Conservation (phyloP, 1,140 invertebrate species). For the Neuroterus valhalla region DNA sequence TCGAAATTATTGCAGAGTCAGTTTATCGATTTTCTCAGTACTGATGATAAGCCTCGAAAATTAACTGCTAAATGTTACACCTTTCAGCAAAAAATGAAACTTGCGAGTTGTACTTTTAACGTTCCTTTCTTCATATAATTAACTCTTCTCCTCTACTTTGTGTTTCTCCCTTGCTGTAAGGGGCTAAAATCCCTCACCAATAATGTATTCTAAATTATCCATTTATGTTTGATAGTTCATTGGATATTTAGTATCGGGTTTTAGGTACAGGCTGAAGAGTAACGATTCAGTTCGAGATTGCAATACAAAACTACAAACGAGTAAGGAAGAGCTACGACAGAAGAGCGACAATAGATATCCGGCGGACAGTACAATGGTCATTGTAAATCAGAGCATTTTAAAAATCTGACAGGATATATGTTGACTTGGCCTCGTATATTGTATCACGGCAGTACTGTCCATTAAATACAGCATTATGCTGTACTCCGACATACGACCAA, state of each 20-base stretch:
- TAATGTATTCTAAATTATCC: no score
- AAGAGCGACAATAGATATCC: conserved; percentile 69
- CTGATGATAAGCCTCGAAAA: conserved; percentile 14
- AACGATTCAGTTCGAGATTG: conserved; percentile 35
- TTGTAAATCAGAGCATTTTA: conserved; percentile 73
- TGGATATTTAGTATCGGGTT: no score
- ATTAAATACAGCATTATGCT: conserved; percentile 74
- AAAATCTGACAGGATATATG: conserved; percentile 72
- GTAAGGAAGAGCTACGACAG: conserved; percentile 40
- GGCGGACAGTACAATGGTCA: conserved; percentile 68
- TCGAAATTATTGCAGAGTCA: conserved; percentile 8
- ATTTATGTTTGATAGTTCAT: no score
- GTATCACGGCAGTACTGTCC: conserved; percentile 61
- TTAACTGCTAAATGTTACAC: neutral
- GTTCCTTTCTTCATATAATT: neutral
- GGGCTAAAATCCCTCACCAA: no score
- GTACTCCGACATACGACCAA: conserved; percentile 60
- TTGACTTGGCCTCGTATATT: conserved; percentile 71
- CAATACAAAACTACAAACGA: conserved; percentile 44
- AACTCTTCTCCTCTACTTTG: neutral
- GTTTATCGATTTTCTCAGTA: conserved; percentile 23
- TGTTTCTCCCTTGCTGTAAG: neutral
- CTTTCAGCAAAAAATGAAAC: conserved; percentile 3
- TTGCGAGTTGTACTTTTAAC: neutral
- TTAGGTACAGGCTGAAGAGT: no score